Base-by-base conservation (phyloP, 2,888 invertebrate species). In the Chirona hameri region DNA sequence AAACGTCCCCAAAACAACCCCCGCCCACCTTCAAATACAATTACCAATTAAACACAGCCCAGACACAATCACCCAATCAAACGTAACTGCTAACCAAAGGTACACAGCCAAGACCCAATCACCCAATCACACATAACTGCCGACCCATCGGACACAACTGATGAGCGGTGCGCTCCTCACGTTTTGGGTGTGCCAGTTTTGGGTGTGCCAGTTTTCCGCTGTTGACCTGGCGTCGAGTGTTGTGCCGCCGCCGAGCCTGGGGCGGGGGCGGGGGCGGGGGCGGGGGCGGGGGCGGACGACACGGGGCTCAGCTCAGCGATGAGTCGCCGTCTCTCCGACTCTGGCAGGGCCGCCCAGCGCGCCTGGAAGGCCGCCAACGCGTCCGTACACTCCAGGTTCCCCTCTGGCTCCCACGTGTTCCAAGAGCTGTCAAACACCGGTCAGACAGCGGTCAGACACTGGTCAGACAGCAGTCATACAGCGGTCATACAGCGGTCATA, bases 381-480 rank as follows among this genome's bases (percentile, higher is more conserved):
- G 46, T 15, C 46, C 24, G 46, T 76, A 24, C 76, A 76, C 46
- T 76, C 76, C 24, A 76, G 76, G 76, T 76, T 76, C 1, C 21
- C 46, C 46, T 76, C 76, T 1, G 76, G 76, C 76, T 76, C 76
- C 76, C 76, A 76, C 24, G 76, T 76, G 46, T 76, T 76, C 76
- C 76, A 76, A 0, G 39, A 21, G 76, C 76, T 76, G 76, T 12
- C 24, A 21, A 24, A 12, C 39, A 39, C 18, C 1, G 31, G 57
- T 24, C 21, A 7, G 57, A 24, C 57, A 39, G 39, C 39, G 4
- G 39, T 2, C 39, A 39, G 39, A 39, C 39, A 39, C 39, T 5
- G 39, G 39, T 39, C 39, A 39, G 39, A 39, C 39, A 39, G 2
- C 39, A 39, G 39, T 5, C 39, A 39, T 39, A 39, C 2, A 39